A percentile compares a stretch with the other conserved stretches of the same genome.
phyloP scores from a whole-genome alignment of 2,888 invertebrate species.

The Volucella zonaria region DNA sequence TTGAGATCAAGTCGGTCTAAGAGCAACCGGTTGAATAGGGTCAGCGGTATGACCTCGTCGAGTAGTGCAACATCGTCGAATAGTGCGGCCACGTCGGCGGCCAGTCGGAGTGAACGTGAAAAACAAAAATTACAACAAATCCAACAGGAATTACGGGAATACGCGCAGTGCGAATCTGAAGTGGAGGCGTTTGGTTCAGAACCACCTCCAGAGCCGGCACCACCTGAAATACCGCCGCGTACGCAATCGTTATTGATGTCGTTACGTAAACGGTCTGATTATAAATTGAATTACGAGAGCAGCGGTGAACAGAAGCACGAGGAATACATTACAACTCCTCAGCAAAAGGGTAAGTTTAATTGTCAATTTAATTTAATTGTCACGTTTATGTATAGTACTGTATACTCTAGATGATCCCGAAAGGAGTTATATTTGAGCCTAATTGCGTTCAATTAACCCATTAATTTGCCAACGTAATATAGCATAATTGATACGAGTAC shows the following conservation, averaged over 20 bases:
- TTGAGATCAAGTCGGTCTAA: slow-evolving; percentile 81
- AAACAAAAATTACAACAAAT: slow-evolving; percentile 77
- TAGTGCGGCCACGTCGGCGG: slow-evolving; percentile 75
- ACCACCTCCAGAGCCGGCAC: slow-evolving; percentile 92
- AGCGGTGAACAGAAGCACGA: slow-evolving; percentile 82
- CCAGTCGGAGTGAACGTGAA: slow-evolving; percentile 77
- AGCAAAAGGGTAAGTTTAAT: slow-evolving; percentile 77
- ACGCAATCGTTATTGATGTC: slow-evolving; percentile 89
- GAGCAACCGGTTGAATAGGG: slow-evolving; percentile 77
- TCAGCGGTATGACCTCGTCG: slow-evolving; percentile 85
- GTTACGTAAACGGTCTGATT: slow-evolving; percentile 82
- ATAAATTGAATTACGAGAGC: slow-evolving; percentile 81
- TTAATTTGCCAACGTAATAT: too few species aligned
- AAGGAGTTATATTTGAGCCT: not conserved
- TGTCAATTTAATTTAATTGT: too few species aligned
- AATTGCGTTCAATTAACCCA: too few species aligned
- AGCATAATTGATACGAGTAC: too few species aligned
- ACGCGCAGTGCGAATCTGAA: slow-evolving; percentile 79
- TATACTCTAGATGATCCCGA: not conserved
- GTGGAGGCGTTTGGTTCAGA: slow-evolving; percentile 82
- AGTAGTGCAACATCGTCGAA: slow-evolving; percentile 84
- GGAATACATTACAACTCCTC: slow-evolving; percentile 82
- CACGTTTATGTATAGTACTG: too few species aligned
- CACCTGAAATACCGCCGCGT: slow-evolving; percentile 93
- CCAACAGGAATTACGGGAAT: slow-evolving; percentile 77